Conservation (phyloP, 2,888 invertebrate genomes). For the Drosophila limbata region DNA sequence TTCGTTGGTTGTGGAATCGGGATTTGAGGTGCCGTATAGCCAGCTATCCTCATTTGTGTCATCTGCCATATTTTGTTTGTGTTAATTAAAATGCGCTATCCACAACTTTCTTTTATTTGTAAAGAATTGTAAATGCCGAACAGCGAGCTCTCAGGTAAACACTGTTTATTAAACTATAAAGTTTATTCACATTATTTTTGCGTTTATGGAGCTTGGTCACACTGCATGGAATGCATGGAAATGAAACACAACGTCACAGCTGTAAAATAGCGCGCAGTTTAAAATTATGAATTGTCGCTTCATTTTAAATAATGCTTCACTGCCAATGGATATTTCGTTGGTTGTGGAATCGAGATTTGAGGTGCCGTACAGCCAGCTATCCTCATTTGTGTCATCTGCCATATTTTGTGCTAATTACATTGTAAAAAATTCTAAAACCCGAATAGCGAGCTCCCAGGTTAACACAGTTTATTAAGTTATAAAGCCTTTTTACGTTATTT, state of each 20-base stretch:
- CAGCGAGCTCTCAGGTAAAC: slow-evolving; percentile 56
- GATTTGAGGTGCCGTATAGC: slow-evolving; percentile 93
- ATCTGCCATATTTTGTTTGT: slow-evolving; percentile 86
- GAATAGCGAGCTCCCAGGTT: slow-evolving; percentile 51
- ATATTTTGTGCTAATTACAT: slow-evolving; percentile 82
- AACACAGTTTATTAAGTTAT: slow-evolving; percentile 49
- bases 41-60: slow-evolving; percentile 93
- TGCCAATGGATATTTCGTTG: slow-evolving; percentile 73
- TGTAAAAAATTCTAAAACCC: slow-evolving; percentile 33
- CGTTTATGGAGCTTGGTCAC: slow-evolving; percentile 29
- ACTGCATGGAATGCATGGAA: slow-evolving; percentile 20
- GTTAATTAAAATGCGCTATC: slow-evolving; percentile 18
- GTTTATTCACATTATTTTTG: slow-evolving; percentile 10
- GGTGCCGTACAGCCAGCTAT: slow-evolving; percentile 95
- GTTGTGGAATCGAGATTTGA: slow-evolving; percentile 87
- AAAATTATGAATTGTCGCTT: neutral
- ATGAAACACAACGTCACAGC: slow-evolving; percentile 35
- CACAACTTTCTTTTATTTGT: slow-evolving; percentile 36
- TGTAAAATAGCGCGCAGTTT: slow-evolving; percentile 19
- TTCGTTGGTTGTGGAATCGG: slow-evolving; percentile 84
- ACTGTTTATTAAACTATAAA: slow-evolving; percentile 43
- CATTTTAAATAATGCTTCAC: slow-evolving; percentile 33
- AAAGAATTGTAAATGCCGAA: slow-evolving; percentile 35
- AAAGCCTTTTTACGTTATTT: slow-evolving; percentile 15
- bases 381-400: slow-evolving; percentile 91